Base-by-base conservation (phyloP, 2,113 vertebrate genomes). In the Gadus chalcogrammus region DNA sequence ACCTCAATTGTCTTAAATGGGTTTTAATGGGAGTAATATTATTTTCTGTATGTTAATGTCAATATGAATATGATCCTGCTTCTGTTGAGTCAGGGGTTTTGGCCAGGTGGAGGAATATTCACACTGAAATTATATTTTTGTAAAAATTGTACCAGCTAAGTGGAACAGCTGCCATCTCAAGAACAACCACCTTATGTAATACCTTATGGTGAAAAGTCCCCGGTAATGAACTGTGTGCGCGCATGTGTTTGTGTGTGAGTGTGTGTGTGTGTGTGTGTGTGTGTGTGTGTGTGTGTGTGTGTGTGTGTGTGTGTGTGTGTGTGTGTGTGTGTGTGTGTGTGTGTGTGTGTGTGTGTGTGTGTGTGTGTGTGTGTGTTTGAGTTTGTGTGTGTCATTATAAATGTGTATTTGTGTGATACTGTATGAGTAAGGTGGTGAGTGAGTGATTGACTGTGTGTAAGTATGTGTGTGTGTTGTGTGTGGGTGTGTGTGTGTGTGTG, bases 101-200 rank as follows among this genome's bases (percentile, higher is more conserved):
- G 55, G 4, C n/a, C 55, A 16, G 3, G 55, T n/a, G 55, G 15
- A n/a, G 15, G 55, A 1, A n/a, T 52, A 5, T 84, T 87, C 74
- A 83, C 80, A 78, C 75, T 72, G 72, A 83, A 86, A 88, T 82
- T 81, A 88, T 88, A 85, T 84, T 80, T 80, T 79, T 86, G 73
- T 85, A 83, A 79, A 71, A 76, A 79, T 76, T 79, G 84, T 73
- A 88, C 82, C 85, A 83, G 82, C 77, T 78, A 85, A 78, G 79
- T 80, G 85, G 82, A 84, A 77, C 85, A 84, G 83, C 83, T 86
- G 82, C 76, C 72, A 77, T 77, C 17, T 11, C 65, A 38, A 53
- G 77, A 61, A 79, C 69, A 74, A 48, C 79, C 15, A 82, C 65
- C 67, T 88, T 86, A 84, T 75, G 77, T 80, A 88, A 90, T 60